Evolutionary conservation across 2,797 vertebrate species (phyloP).

Genomic region (Spondyliosoma cantharus): DNA sequence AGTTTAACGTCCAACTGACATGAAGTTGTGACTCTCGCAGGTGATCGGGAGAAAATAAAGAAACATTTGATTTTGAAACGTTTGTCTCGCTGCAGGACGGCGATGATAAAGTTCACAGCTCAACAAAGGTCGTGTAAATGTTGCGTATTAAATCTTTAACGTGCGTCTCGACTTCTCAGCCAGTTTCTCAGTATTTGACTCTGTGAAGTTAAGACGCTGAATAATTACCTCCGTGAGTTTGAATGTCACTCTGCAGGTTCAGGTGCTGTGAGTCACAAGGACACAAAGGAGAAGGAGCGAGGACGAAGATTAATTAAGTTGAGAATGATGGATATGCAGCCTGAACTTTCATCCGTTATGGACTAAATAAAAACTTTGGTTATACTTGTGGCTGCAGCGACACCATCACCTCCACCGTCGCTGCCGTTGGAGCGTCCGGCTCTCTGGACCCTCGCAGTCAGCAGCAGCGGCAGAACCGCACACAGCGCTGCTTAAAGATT

Average conservation of each 20-base stretch:
- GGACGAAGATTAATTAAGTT: background rate
- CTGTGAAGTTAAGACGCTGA: background rate
- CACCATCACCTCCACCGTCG: background rate
- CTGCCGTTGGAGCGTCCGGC: background rate
- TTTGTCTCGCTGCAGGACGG: too few relatives aligned
- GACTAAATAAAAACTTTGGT: background rate
- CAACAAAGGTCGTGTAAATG: too few relatives aligned
- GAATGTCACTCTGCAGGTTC: background rate
- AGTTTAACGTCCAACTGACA: too few relatives aligned
- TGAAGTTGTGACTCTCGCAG: too few relatives aligned
- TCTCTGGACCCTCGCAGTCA: background rate
- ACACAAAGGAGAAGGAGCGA: background rate
- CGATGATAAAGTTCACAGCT: too few relatives aligned
- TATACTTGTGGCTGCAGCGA: background rate
- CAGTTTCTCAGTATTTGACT: too few relatives aligned
- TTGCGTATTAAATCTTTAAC: background rate
- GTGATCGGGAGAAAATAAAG: too few relatives aligned
- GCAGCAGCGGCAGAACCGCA: conserved; percentile 2
- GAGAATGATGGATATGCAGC: background rate
- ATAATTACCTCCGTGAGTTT: background rate
- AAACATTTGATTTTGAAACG: too few relatives aligned
- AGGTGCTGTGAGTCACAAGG: background rate
- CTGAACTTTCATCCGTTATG: background rate
- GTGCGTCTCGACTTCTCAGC: background rate
- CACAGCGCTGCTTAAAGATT: background rate